phyloP scores from a whole-genome alignment of 2,888 invertebrate species.

The Marasmarcha lunaedactyla region DNA sequence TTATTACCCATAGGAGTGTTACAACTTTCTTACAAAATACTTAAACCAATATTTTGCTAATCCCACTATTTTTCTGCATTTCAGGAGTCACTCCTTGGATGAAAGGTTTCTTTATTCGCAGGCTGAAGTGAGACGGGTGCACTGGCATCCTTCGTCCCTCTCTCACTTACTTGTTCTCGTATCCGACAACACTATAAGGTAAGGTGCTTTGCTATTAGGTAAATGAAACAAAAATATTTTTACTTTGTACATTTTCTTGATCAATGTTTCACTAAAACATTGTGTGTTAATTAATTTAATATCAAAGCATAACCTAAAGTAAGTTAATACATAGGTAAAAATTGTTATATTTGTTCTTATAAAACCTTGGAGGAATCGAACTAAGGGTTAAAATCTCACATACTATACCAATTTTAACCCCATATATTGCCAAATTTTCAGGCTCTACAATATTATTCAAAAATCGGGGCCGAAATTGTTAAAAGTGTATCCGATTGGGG shows the following conservation, averaged over 20 bases:
- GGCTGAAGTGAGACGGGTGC: constrained; percentile 78
- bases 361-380: too few species aligned
- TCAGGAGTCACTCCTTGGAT: constrained; percentile 79
- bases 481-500: constrained; percentile 42
- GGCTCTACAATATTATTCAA: constrained; percentile 56
- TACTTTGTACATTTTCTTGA: too few species aligned
- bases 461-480: constrained; percentile 47
- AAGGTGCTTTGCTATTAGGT: too few species aligned
- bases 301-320: too few species aligned
- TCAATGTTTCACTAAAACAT: not conserved
- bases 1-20: too few species aligned
- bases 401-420: too few species aligned
- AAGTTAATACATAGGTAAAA: too few species aligned
- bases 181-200: constrained; percentile 89
- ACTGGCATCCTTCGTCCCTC: constrained; percentile 91
- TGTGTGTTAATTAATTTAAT: too few species aligned
- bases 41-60: not conserved
- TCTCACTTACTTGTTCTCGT: constrained; percentile 84
- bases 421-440: constrained; percentile 28
- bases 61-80: constrained; percentile 21
- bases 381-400: too few species aligned
- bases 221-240: too few species aligned
- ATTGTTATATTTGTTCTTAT: too few species aligned
- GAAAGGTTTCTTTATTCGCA: constrained; percentile 78
- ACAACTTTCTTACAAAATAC: too few species aligned